Evolutionary conservation across 2,797 vertebrate genomes (phyloP).

Genomic region (Mallotus villosus): DNA sequence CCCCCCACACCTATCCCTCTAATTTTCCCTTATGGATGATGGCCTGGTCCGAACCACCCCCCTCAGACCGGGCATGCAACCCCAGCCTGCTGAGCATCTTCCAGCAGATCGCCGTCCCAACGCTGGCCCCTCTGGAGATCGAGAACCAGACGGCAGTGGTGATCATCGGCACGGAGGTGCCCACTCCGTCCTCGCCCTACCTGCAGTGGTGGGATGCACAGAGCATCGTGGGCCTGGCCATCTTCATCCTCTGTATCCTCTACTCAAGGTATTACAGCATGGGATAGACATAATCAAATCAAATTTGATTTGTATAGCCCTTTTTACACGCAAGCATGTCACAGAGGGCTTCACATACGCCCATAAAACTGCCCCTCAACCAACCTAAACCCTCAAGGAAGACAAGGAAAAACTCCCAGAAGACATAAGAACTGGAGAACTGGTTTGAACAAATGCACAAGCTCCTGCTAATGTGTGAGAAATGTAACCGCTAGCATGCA

Average conservation of each 20-base stretch:
- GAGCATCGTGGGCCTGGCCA: constrained; percentile 63
- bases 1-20: neutral
- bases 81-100: constrained; percentile 86
- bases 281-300: too few relatives aligned
- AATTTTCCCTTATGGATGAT: too few relatives aligned
- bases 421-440: too few relatives aligned
- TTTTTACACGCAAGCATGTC: too few relatives aligned
- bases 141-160: constrained; percentile 74
- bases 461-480: too few relatives aligned
- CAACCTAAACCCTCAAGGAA: too few relatives aligned
- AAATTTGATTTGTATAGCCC: too few relatives aligned
- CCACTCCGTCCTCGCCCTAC: constrained; percentile 58
- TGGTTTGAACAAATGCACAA: too few relatives aligned
- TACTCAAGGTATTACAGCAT: constrained; percentile 73
- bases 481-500: too few relatives aligned
- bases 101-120: constrained; percentile 74
- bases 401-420: too few relatives aligned
- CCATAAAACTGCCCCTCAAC: too few relatives aligned
- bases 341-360: too few relatives aligned
- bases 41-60: neutral
- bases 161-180: constrained; percentile 64
- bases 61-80: constrained; percentile 86
- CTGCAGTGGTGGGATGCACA: constrained; percentile 43
- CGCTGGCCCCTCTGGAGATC: constrained; percentile 54
- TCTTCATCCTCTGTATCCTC: constrained; percentile 76